Evolutionary conservation across 2,797 vertebrate species (phyloP).

Genomic region (Macrochelys suwanniensis): DNA sequence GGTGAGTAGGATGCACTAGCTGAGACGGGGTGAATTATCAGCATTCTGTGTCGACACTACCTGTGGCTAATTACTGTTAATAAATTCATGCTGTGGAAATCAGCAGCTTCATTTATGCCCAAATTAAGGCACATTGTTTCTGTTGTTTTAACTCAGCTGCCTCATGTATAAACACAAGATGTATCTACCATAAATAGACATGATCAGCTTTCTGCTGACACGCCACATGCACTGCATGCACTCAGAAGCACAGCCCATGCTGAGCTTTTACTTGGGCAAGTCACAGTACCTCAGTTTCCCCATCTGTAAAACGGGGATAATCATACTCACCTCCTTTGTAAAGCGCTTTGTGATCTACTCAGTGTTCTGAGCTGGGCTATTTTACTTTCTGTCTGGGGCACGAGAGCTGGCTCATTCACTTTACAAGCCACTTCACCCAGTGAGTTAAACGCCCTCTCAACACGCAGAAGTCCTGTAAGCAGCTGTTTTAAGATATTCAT

Average conservation of each 20-base stretch:
- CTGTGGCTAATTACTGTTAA: slow-evolving; percentile 59
- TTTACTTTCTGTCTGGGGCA: not conserved
- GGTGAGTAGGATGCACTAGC: not conserved
- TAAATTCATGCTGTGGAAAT: slow-evolving; percentile 61
- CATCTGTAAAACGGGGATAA: not conserved
- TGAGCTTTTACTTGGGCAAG: not conserved
- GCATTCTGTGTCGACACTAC: slow-evolving; percentile 35
- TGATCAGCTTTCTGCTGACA: not conserved
- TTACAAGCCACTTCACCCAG: not conserved
- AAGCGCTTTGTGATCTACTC: not conserved
- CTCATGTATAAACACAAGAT: not conserved
- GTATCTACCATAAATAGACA: not conserved
- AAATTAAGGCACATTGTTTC: slow-evolving; percentile 14
- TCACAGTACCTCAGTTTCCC: not conserved
- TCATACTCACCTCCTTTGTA: not conserved
- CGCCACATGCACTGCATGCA: not conserved
- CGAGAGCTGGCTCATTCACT: not conserved
- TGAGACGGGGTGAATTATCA: not conserved
- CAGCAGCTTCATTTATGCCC: slow-evolving; percentile 49
- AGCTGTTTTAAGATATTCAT: not conserved
- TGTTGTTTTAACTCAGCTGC: slow-evolving; percentile 36
- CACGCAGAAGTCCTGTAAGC: not conserved
- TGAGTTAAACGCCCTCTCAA: not conserved
- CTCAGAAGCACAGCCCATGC: not conserved
- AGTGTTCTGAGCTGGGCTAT: not conserved